Conservation (phyloP, 1,140 invertebrate species). For the Drosophila equinoxialis region DNA sequence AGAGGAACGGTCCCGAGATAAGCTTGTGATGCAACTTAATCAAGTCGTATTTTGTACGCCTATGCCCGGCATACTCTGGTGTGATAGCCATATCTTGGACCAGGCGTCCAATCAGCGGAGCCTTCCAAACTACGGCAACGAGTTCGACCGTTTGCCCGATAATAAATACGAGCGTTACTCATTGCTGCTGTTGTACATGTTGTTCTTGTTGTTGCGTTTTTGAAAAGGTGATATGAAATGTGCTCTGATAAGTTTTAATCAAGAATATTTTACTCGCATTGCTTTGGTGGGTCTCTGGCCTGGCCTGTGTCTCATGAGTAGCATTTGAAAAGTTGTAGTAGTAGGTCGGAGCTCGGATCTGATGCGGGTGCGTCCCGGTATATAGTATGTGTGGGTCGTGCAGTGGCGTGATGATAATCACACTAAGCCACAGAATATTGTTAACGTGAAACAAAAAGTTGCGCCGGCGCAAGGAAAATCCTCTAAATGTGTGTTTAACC, state of each 20-base stretch:
- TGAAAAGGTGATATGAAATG: conserved; percentile 82
- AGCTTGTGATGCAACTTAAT: conserved; percentile 73
- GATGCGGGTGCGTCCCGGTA: conserved; percentile 45
- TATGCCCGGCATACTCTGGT: conserved; percentile 20
- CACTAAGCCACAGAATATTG: conserved; percentile 42
- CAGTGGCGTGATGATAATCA: conserved; percentile 53
- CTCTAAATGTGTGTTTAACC: conserved; percentile 71
- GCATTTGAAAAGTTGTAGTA: conserved; percentile 82
- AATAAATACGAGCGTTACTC: conserved; percentile 73
- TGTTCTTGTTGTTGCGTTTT: conserved; percentile 62
- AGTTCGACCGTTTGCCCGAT: conserved; percentile 72
- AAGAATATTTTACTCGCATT: conserved; percentile 79
- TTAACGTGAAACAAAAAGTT: conserved; percentile 41
- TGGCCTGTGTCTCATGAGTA: conserved; percentile 63
- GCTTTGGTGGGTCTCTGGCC: conserved; percentile 66
- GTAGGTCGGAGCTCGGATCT: conserved; percentile 66
- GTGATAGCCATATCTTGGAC: conserved; percentile 71
- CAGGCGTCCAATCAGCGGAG: conserved; percentile 61
- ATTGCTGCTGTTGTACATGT: conserved; percentile 28
- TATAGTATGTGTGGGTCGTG: conserved; percentile 37
- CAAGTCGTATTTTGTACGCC: conserved; percentile 62
- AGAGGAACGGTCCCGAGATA: conserved; percentile 74
- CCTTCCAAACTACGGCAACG: conserved; percentile 71
- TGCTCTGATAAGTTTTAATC: conserved; percentile 83
- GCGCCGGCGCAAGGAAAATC: conserved; percentile 75